phyloP scores from a whole-genome alignment of 2,113 vertebrate species.

The Pseudolaguvia tuberculata region DNA sequence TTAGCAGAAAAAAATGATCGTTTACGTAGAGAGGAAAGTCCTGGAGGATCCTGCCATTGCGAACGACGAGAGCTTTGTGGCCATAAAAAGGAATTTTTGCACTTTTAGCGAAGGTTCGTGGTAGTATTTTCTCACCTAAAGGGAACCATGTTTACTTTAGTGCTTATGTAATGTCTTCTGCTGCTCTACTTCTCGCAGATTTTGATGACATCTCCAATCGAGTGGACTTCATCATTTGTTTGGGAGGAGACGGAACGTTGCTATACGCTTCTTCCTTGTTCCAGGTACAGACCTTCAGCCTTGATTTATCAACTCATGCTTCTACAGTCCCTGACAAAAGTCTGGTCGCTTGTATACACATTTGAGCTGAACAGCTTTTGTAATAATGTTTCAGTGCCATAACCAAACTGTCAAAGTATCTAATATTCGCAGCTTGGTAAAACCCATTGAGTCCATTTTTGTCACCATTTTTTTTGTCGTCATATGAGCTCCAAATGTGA shows the following conservation, averaged over 20 bases:
- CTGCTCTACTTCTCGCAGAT: constrained; percentile 50
- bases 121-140: not conserved
- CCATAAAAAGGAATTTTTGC: constrained; percentile 88
- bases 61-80: constrained; percentile 82
- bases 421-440: no score
- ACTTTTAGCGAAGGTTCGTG: constrained; percentile 88
- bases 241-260: constrained; percentile 76
- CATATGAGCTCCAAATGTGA: no score
- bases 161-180: not conserved
- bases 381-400: no score
- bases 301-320: not conserved
- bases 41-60: constrained; percentile 87
- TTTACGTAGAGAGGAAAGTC: constrained; percentile 94
- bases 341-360: no score
- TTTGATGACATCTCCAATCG: constrained; percentile 76
- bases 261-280: constrained; percentile 77
- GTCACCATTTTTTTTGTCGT: no score
- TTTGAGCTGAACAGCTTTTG: no score
- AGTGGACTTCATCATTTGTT: constrained; percentile 77
- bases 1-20: constrained; percentile 88
- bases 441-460: no score
- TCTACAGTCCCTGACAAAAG: no score
- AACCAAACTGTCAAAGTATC: no score
- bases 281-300: constrained; percentile 59
- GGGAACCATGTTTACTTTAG: no score